Conservation (phyloP, 2,797 vertebrate genomes). For the Meriones psammophilus region DNA sequence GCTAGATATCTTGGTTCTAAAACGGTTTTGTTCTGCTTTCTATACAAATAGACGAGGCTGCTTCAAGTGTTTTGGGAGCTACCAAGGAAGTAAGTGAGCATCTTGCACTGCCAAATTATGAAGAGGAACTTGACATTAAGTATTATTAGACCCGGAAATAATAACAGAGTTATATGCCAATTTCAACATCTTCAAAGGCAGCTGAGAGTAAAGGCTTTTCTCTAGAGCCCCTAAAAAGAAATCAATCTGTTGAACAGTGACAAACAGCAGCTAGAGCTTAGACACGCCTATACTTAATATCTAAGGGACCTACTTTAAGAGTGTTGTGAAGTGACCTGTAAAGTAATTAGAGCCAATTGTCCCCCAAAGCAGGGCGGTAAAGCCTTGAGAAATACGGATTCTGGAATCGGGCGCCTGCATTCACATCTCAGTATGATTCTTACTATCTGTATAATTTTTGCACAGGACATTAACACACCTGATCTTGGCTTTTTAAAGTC, state of each 20-base stretch:
- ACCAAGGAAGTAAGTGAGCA: constrained; percentile 17
- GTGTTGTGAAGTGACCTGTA: constrained; percentile 16
- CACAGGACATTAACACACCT: constrained; percentile 45
- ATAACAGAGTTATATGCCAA: background rate
- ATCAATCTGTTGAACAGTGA: constrained; percentile 40
- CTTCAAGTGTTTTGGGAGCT: background rate
- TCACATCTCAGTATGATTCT: background rate
- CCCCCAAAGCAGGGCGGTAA: background rate
- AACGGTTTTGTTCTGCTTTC: constrained; percentile 30
- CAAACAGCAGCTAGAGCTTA: constrained; percentile 24
- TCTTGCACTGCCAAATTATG: background rate
- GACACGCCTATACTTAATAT: background rate
- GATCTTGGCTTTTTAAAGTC: constrained; percentile 73
- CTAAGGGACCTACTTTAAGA: background rate
- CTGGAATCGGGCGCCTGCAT: background rate
- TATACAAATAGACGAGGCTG: background rate
- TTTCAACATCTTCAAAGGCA: constrained; percentile 1
- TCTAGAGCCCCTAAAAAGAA: background rate
- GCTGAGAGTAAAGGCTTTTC: background rate
- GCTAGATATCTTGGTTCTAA: background rate
- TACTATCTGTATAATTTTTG: background rate
- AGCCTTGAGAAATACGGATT: background rate
- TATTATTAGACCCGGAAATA: constrained; percentile 44
- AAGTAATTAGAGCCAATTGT: background rate
- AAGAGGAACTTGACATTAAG: constrained; percentile 7